Conservation (phyloP, 2,797 vertebrate genomes). For the Spheniscus humboldti region DNA sequence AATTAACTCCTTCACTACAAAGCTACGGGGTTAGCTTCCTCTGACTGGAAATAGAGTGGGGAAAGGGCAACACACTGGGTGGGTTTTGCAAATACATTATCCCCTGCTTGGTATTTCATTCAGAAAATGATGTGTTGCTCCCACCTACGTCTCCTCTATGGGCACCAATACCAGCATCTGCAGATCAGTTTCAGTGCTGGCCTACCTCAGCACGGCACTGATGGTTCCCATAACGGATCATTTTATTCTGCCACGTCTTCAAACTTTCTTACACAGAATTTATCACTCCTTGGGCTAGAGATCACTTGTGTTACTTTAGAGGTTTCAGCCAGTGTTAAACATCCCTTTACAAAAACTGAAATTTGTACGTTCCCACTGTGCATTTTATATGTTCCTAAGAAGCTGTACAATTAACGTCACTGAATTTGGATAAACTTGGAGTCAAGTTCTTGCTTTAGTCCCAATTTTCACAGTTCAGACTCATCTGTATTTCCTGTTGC, state of each 20-base stretch:
- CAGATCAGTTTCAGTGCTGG: neutral
- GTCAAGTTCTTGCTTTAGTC: neutral
- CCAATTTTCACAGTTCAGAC: neutral
- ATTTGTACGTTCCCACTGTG: neutral
- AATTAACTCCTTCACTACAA: neutral
- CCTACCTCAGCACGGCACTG: neutral
- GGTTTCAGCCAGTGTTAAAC: neutral
- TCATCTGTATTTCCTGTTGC: neutral
- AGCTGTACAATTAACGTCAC: neutral
- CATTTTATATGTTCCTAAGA: neutral
- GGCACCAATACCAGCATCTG: neutral
- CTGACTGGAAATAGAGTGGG: neutral
- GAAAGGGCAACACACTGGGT: neutral
- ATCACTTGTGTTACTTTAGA: neutral
- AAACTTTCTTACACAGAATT: neutral
- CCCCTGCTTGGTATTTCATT: neutral
- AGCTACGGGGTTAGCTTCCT: neutral
- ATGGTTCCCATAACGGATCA: neutral
- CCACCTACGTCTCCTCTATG: fast-evolving
- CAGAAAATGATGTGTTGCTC: neutral
- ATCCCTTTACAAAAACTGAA: neutral
- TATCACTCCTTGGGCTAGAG: neutral
- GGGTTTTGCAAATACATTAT: neutral
- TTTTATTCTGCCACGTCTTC: neutral
- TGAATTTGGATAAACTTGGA: neutral